Evolutionary conservation across 2,797 vertebrate genomes (phyloP), one percentile per base, ranked within the genome.

Genomic region (Microhierax caerulescens): DNA sequence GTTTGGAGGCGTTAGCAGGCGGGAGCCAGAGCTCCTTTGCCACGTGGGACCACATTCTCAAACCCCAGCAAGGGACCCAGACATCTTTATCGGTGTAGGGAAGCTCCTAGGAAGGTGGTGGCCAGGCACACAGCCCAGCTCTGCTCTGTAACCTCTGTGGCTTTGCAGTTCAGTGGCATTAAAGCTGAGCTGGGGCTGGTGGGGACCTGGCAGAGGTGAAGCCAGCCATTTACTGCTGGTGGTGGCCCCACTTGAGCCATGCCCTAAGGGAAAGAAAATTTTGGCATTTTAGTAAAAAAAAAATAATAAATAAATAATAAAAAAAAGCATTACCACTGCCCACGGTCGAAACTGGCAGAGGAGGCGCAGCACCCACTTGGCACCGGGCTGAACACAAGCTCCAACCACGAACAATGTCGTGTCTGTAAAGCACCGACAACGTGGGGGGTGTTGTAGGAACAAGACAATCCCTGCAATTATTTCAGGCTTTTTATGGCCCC

Each of bases 41-140:
- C 57, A 34, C 5, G 2, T 5, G 11, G 39, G 47, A 45, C 25
- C 5, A 2, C 5, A 17, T 43, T 47, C 41, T 51, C 51, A 82
- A 83, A 22, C 6, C 24, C 77, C 43, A 27, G 41, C 2, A 4
- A 82, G 41, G 45, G 28, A 72, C 28, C 11, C 63, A 41, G 17
- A 14, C 50, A 24, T 14, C 25, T 41, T 17, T 2, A 13, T 6
- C 25, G 32, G 13, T 0, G 0, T 1, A 8, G 36, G 48, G 47
- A 48, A 81, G 54, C 34, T 32, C 50, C 32, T n/a, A 11, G 45
- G 73, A 72, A 70, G 22, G 47, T 2, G 0, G 32, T 10, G 19
- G 19, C 32, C 5, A 2, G 39, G 5, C 3, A 2, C 16, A 22
- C 51, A 70, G 57, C 13, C 73, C 67, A 63, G 60, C 67, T 27